These are phyloP conservation scores for Neomonachus schauinslandi DNA, from an alignment of 2,113 vertebrate genomes.

Conservation along the genomic window DNA sequence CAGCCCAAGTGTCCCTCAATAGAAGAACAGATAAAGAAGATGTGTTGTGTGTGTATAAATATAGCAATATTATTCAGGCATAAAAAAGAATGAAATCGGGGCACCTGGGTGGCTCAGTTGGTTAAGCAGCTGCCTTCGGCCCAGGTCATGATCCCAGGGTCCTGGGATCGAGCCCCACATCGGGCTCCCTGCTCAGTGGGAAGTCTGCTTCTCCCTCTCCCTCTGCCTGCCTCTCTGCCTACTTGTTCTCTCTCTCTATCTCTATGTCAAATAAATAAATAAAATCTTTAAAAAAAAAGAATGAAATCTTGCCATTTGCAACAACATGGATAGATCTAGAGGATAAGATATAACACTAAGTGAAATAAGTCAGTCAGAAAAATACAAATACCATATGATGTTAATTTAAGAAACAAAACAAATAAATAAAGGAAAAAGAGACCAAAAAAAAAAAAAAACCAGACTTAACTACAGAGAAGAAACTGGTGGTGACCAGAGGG, in stretches of 20 bases:
- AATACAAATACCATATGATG: neutral
- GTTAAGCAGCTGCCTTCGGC: too few relatives aligned
- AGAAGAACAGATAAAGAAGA: neutral
- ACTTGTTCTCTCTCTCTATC: too few relatives aligned
- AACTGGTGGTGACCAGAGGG: neutral
- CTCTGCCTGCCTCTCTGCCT: too few relatives aligned
- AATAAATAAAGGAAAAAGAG: neutral
- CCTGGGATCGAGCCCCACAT: too few relatives aligned
- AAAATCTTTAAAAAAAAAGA: neutral
- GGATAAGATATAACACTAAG: neutral
- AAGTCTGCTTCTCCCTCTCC: too few relatives aligned
- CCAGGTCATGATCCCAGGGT: too few relatives aligned
- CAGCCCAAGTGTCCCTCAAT: neutral
- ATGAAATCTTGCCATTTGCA: neutral
- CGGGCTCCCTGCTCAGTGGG: too few relatives aligned
- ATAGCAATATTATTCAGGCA: neutral
- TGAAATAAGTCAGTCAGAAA: neutral
- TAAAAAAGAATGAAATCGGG: neutral
- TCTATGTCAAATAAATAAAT: too few relatives aligned
- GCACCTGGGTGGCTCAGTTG: too few relatives aligned
- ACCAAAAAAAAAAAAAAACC: neutral
- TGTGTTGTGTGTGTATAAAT: neutral
- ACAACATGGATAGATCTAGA: neutral
- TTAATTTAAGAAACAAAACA: neutral
- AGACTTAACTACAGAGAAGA: neutral